Evolutionary conservation across 2,888 invertebrate species (phyloP), one percentile per base, ranked within the genome.

Genomic region (Hyles lineata): DNA sequence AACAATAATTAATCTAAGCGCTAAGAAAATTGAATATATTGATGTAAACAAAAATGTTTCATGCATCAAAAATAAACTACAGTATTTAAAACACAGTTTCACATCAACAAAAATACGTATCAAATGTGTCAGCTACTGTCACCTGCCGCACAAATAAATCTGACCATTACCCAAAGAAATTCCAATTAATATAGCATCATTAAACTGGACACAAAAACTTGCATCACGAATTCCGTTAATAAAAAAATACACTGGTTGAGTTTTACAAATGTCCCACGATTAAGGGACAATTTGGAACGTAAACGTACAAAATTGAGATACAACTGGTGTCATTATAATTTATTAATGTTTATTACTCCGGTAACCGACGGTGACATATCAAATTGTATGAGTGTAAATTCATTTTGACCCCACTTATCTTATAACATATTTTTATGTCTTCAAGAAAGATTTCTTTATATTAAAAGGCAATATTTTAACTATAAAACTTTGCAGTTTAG

Each of bases 251-350:
- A 23, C 23, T 43, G 76, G 71, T 77, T 32, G 63, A 74, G 72
- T 71, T 70, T 77, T 76, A 78, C 78, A 75, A 23, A 73, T 67
- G 67, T 67, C 19, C 23, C 50, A 67, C 23, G 7, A 67, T 67
- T 63, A 63, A 21, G 63, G 35, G 50, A 67, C 17, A 67, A 50
- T 21, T 50, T 55, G n/a, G n/a, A 55, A 55, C n/a, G n/a, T n/a
- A 55, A n/a, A 19, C 55, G 6, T n/a, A 55, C 55, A 6, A n/a
- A 55, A 55, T 55, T 55, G n/a, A 55, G 55, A 19, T 55, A n/a
- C 55, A 55, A 55, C 55, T n/a, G 55, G n/a, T n/a, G 55, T n/a
- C 55, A 55, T 55, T n/a, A 55, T 55, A 55, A 55, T n/a, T 55
- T 55, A 55, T 55, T 6, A 55, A 55, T 17, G n/a, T 55, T 55